Conservation (phyloP, 2,113 vertebrate genomes). For the Rhadina sibilatrix region DNA sequence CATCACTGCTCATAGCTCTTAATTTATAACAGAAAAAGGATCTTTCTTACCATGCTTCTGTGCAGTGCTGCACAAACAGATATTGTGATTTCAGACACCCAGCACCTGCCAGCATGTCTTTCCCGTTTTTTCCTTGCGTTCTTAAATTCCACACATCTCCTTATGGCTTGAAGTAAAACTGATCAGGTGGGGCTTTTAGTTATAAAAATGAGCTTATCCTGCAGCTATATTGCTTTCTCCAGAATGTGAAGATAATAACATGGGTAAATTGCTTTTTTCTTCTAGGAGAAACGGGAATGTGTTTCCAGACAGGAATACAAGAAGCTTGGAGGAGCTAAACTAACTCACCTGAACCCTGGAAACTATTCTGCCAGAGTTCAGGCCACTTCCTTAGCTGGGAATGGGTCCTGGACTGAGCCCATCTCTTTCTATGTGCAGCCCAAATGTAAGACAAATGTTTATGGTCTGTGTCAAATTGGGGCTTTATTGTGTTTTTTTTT, state of each 20-base stretch:
- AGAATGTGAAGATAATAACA: neutral
- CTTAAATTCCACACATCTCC: neutral
- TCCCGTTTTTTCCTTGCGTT: neutral
- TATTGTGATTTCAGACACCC: neutral
- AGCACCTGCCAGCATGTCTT: neutral
- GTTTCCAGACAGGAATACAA: slow-evolving; percentile 90
- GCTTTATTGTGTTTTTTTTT: neutral
- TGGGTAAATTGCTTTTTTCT: neutral
- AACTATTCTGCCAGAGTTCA: slow-evolving; percentile 92
- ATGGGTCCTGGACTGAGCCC: slow-evolving; percentile 94
- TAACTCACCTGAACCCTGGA: slow-evolving; percentile 86
- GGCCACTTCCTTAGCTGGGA: slow-evolving; percentile 91
- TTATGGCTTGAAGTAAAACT: neutral
- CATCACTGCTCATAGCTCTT: neutral
- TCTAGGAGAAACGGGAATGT: slow-evolving; percentile 87
- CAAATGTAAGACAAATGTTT: slow-evolving; percentile 81
- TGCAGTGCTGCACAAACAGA: neutral
- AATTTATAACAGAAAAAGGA: neutral
- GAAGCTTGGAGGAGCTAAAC: slow-evolving; percentile 82
- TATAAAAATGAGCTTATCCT: neutral
- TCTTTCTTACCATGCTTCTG: neutral
- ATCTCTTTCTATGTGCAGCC: slow-evolving; percentile 90
- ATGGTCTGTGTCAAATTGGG: neutral
- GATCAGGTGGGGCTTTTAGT: neutral
- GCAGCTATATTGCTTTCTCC: neutral